Percentiles rank a stretch among this genome's conserved stretches.
phyloP scores from a whole-genome alignment of 2,888 invertebrate genomes.

The Oeneis ivallda region DNA sequence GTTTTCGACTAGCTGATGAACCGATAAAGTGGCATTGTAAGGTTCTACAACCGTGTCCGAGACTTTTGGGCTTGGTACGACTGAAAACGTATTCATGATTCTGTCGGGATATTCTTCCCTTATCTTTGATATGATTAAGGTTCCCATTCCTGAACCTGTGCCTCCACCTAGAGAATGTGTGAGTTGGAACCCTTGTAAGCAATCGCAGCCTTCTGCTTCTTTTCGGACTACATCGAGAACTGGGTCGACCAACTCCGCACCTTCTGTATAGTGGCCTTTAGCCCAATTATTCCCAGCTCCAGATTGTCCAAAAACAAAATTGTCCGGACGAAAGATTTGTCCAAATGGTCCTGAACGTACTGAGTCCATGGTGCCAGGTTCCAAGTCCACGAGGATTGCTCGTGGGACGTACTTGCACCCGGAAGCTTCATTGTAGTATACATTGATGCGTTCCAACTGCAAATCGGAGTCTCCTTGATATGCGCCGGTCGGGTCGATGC shows the following conservation, averaged over 20 bases:
- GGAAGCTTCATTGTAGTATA: slow-evolving; percentile 87
- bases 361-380: slow-evolving; percentile 81
- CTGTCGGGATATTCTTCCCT: slow-evolving; percentile 88
- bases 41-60: slow-evolving; percentile 85
- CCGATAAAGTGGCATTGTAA: slow-evolving; percentile 86
- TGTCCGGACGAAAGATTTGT: slow-evolving; percentile 86
- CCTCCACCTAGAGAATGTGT: slow-evolving; percentile 87
- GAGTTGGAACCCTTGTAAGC: slow-evolving; percentile 83
- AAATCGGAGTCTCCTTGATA: slow-evolving; percentile 86
- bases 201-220: slow-evolving; percentile 86
- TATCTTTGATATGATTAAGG: slow-evolving; percentile 84
- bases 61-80: slow-evolving; percentile 87
- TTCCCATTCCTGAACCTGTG: slow-evolving; percentile 88
- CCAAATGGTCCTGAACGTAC: slow-evolving; percentile 85
- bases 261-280: slow-evolving; percentile 86
- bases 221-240: slow-evolving; percentile 79
- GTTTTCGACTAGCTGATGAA: slow-evolving; percentile 86
- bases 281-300: slow-evolving; percentile 84
- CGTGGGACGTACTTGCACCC: slow-evolving; percentile 65
- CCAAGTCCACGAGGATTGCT: slow-evolving; percentile 65
- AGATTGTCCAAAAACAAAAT: slow-evolving; percentile 83
- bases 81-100: slow-evolving; percentile 85
- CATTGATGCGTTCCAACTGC: slow-evolving; percentile 87
- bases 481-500: slow-evolving; percentile 81
- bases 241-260: slow-evolving; percentile 83